Evolutionary conservation across 2,888 invertebrate genomes (phyloP), one percentile per base, ranked within the genome.

Genomic region (Andrena bucephala): DNA sequence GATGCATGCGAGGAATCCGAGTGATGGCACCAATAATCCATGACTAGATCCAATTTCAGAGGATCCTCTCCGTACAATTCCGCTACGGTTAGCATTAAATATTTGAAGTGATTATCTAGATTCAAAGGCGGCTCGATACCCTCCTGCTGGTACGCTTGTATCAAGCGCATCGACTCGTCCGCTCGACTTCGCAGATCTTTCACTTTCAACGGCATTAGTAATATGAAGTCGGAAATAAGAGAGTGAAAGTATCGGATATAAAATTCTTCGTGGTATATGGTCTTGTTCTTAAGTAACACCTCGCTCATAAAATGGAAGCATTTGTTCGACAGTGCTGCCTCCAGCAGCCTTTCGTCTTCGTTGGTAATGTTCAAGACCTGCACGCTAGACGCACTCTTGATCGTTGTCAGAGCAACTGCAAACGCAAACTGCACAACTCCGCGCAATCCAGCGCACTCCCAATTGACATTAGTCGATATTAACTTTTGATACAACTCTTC

Each of bases 201-300:
- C 0, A 97, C 96, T 96, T 98, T 99, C 66, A 98, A 95, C 72
- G 98, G 99, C 98, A 99, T 98, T 73, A 97, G 96, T 83, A 97
- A 97, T 66, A 99, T 98, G 90, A 99, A 99, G 94, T 99, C 99
- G 0, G 98, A 98, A 71, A 99, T 95, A 8, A 99, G 95, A 20
- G 96, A 95, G 94, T 99, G 99, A 63, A 99, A 94, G 62, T 98
- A 96, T 29, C 97, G 96, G 89, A 97, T 95, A 91, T 98, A 97
- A 93, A 98, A 98, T 94, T 98, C 97, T 94, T 96, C 96, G 81
- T 95, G 95, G 87, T 96, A 96, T 77, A 98, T 95, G 42, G 95
- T 94, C 42, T 96, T 95, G 77, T 96, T 96, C 20, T 96, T 96
- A 31, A 98, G 94, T 36, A 98, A 94, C 20, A 96, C 95, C 77